Base-by-base conservation (phyloP, 2,797 vertebrate genomes). In the Eurystomus glaucurus region DNA sequence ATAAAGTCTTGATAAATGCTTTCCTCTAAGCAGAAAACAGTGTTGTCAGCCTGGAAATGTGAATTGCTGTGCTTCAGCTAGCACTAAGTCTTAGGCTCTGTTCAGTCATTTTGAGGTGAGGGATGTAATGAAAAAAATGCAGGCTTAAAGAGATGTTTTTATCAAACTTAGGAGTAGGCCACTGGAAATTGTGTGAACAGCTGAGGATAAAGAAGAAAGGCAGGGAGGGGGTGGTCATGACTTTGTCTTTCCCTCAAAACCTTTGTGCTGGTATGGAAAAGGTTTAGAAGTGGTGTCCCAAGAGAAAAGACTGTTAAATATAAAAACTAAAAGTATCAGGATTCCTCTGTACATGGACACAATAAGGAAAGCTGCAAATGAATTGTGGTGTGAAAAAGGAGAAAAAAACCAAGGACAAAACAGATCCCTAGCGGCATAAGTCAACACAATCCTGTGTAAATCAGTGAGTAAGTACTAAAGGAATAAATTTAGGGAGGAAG, bases 1-100 rank as follows among this genome's bases (percentile, higher is more conserved):
- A 93, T 69, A 64, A 94, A 74, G 79, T 43, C 54, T 79, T 93
- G 92, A 86, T 48, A 96, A 88, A 82, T 57, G 35, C 33, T 77
- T 96, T 90, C 60, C 82, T 95, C 74, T 89, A 80, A 84, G 85
- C 37, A 83, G 52, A 78, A 89, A 70, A 33, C 21, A 51, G 58
- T 62, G 20, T 80, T 90, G 71, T 48, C 70, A 78, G n/a, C 23
- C 39, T 70, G 86, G 35, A 80, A 71, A 60, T 45, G 46, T 92
- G 83, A 84, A 78, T 90, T 79, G 35, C 46, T 95, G 20, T 81
- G 50, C 43, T 86, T 86, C 35, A 86, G 54, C 70, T 64, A 54
- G 57, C 29, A 46, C 33, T 69, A 84, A 65, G 11, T 93, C 60
- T 52, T 85, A 20, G 55, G 18, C 29, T 90, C 43, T 26, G 3